Conservation (phyloP, 1,140 invertebrate genomes). For the Eciton burchellii region DNA sequence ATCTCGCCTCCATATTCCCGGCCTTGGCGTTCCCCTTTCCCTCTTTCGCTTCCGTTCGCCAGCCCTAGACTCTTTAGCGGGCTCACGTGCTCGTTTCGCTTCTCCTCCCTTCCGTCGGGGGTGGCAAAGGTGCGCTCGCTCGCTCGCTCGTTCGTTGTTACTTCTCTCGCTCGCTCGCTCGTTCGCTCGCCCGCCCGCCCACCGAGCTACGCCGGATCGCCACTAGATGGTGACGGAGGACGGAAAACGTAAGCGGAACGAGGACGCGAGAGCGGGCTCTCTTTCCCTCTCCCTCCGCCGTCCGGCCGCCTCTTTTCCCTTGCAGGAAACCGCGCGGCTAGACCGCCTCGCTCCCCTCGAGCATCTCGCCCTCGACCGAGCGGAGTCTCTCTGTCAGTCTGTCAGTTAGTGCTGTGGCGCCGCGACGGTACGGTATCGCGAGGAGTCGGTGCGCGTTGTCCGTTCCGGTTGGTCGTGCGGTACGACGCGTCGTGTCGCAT, state of each 20-base stretch:
- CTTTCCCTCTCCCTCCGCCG: background rate
- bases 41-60: conserved; percentile 39
- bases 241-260: conserved; percentile 50
- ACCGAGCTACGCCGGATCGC: conserved; percentile 60
- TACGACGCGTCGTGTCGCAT: conserved; percentile 50
- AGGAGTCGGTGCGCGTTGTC: conserved; percentile 60
- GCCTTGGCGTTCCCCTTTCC: conserved; percentile 43
- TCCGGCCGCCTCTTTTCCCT: too few relatives aligned
- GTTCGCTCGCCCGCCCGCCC: conserved; percentile 61
- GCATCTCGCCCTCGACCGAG: conserved; percentile 66
- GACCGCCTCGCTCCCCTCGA: conserved; percentile 24
- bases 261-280: conserved; percentile 22
- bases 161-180: conserved; percentile 65
- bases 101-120: conserved; percentile 44
- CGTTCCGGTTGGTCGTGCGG: conserved; percentile 23
- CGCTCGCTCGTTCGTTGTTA: conserved; percentile 65
- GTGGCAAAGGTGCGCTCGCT: conserved; percentile 59
- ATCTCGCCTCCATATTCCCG: conserved; percentile 69
- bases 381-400: conserved; percentile 71
- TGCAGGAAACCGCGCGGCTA: conserved; percentile 39
- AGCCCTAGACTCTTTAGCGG: conserved; percentile 41
- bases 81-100: conserved; percentile 68
- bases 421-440: conserved; percentile 77
- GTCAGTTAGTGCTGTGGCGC: conserved; percentile 84
- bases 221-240: conserved; percentile 74